These are phyloP conservation scores for Danio jaintianensis DNA, from an alignment of 2,797 vertebrate genomes.

Conservation along the genomic window DNA sequence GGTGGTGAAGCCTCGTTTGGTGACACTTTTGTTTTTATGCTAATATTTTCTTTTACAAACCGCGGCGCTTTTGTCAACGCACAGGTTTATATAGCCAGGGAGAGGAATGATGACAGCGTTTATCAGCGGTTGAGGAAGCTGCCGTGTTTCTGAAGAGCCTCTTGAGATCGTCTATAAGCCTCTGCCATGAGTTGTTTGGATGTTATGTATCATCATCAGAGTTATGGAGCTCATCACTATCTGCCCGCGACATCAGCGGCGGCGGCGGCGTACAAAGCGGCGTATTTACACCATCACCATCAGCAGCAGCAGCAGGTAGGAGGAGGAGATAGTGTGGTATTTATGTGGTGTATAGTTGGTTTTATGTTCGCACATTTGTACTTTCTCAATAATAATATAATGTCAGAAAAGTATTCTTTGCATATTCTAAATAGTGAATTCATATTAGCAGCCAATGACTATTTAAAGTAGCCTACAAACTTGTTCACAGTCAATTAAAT, in stretches of 20 bases:
- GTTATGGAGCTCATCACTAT: constrained; percentile 89
- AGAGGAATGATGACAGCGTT: constrained; percentile 64
- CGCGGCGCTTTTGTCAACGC: constrained; percentile 79
- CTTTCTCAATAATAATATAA: too few species aligned
- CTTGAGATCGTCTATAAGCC: constrained; percentile 57
- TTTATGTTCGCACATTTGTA: too few species aligned
- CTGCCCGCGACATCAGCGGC: constrained; percentile 73
- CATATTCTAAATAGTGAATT: too few species aligned
- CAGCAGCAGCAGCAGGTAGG: constrained; percentile 59
- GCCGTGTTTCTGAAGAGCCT: constrained; percentile 41
- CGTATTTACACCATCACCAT: constrained; percentile 78
- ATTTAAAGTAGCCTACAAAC: too few species aligned
- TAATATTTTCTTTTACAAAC: constrained; percentile 70
- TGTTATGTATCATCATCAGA: constrained; percentile 95
- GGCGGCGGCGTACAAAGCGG: constrained; percentile 82
- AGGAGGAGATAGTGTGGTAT: constrained; percentile 93
- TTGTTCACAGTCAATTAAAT: too few species aligned
- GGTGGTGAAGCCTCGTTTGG: constrained; percentile 74
- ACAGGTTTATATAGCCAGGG: constrained; percentile 79
- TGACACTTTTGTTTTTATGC: constrained; percentile 81
- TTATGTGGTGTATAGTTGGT: constrained; percentile 50
- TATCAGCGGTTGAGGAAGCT: constrained; percentile 71
- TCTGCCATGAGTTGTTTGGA: constrained; percentile 95
- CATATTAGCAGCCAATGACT: too few species aligned
- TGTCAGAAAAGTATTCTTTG: too few species aligned